Conservation (phyloP, 2,113 vertebrate genomes). For the Mustela nigripes region DNA sequence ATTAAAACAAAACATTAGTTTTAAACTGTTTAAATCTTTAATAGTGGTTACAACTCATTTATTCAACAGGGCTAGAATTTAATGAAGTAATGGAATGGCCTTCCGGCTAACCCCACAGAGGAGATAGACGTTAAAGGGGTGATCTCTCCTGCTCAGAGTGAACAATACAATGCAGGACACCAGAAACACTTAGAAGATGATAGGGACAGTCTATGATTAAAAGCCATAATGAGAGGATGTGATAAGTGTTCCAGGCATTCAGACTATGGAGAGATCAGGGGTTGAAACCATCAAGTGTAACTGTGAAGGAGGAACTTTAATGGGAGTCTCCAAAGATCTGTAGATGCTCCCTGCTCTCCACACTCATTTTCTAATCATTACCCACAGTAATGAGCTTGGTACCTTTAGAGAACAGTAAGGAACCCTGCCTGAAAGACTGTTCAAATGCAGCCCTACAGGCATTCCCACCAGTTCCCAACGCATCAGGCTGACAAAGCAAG, state of each 20-base stretch:
- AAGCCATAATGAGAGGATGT: conserved; percentile 39
- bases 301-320: conserved; percentile 56
- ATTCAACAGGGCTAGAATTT: conserved; percentile 29
- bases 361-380: conserved; percentile 69
- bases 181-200: not conserved
- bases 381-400: conserved; percentile 13
- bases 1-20: conserved; percentile 62
- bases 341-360: not conserved
- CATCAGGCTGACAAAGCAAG: not conserved
- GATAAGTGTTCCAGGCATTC: not conserved
- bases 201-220: not conserved
- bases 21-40: conserved; percentile 50
- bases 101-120: not conserved
- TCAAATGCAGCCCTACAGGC: not conserved
- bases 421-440: conserved; percentile 41
- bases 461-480: not conserved
- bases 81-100: not conserved
- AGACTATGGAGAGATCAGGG: not conserved
- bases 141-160: not conserved
- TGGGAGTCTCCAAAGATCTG: conserved; percentile 38
- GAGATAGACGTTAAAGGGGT: not conserved
- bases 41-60: conserved; percentile 13
- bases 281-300: conserved; percentile 29
- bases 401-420: conserved; percentile 46
- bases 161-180: not conserved